Conservation (phyloP, 2,888 invertebrate genomes). For the Galerucella nymphaeae region DNA sequence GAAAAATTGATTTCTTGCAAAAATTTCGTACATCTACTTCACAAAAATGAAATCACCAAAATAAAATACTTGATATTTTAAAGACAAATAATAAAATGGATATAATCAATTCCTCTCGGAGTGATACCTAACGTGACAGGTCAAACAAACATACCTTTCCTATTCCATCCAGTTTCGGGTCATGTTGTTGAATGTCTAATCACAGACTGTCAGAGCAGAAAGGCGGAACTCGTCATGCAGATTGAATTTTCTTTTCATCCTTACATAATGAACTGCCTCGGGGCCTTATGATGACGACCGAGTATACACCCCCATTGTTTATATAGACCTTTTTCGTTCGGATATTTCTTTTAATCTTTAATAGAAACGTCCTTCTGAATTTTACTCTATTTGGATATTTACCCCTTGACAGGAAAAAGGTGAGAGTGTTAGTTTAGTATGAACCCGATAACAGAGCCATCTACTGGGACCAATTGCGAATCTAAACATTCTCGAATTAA, state of each 20-base stretch:
- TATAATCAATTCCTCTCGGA: slow-evolving; percentile 11
- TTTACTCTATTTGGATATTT: slow-evolving; percentile 20
- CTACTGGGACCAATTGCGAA: too few relatives aligned
- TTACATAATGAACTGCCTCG: slow-evolving; percentile 64
- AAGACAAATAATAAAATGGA: too few relatives aligned
- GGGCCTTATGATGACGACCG: slow-evolving; percentile 54
- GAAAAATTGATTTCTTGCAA: too few relatives aligned
- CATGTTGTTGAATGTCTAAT: slow-evolving; percentile 64
- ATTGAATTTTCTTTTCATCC: slow-evolving; percentile 66
- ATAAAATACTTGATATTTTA: too few relatives aligned
- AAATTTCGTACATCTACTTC: too few relatives aligned
- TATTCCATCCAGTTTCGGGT: slow-evolving; percentile 58
- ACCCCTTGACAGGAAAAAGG: not conserved
- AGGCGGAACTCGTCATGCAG: slow-evolving; percentile 63
- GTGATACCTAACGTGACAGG: slow-evolving; percentile 28
- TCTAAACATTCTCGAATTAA: too few relatives aligned
- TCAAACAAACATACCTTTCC: slow-evolving; percentile 51
- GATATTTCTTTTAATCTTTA: slow-evolving; percentile 37
- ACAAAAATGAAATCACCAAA: too few relatives aligned
- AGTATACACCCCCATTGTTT: slow-evolving; percentile 58
- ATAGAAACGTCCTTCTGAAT: slow-evolving; percentile 30
- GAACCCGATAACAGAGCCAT: too few relatives aligned
- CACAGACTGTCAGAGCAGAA: slow-evolving; percentile 65
- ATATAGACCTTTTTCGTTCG: too few relatives aligned
- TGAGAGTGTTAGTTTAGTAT: not conserved